Evolutionary conservation across 2,888 invertebrate species (phyloP), one percentile per base, ranked within the genome.

Genomic region (Oscheius sp.): DNA sequence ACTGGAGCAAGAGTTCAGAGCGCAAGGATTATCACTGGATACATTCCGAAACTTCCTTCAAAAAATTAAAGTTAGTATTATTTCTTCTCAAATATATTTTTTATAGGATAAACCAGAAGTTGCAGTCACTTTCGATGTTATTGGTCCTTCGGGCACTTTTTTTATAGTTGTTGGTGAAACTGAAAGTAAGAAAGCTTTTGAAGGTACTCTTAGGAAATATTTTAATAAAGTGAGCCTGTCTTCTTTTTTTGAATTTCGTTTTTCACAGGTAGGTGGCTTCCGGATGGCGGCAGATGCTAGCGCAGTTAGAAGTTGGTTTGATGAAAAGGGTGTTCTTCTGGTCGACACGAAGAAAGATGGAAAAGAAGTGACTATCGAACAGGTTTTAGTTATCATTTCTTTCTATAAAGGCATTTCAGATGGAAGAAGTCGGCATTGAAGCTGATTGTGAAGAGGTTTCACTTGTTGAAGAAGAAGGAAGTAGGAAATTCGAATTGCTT

Each of bases 391-490:
- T 18, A 23, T 56, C 35, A 18, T 45, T 56, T 23, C 29, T 6
- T 23, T 9, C n/a, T 53, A 61, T 45, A 46, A 2, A n/a, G 2
- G 2, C 9, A 52, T 9, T 1, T 29, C 64, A 81, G 81, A 79
- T 82, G 72, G 84, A 85, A 76, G 85, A 86, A 72, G 72, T 80
- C 45, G 85, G 80, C 1, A 82, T 86, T n/a, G 86, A 86, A 64
- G 58, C 84, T 41, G 86, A 86, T 53, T 85, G 83, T n/a, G 86
- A 86, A 73, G 85, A 83, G 58, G 83, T 83, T 21, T 23, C 63
- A 12, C 69, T 79, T 9, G 63, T 81, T 23, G 79, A 81, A 13
- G 83, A 82, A 16, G 79, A 79, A 23, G 71, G 69, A 3, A 63
- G 55, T 9, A 49, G 71, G 23, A 81, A 82, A 66, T 84, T 80